phyloP scores from a whole-genome alignment of 2,888 invertebrate species.

The Prenolepis imparis region DNA sequence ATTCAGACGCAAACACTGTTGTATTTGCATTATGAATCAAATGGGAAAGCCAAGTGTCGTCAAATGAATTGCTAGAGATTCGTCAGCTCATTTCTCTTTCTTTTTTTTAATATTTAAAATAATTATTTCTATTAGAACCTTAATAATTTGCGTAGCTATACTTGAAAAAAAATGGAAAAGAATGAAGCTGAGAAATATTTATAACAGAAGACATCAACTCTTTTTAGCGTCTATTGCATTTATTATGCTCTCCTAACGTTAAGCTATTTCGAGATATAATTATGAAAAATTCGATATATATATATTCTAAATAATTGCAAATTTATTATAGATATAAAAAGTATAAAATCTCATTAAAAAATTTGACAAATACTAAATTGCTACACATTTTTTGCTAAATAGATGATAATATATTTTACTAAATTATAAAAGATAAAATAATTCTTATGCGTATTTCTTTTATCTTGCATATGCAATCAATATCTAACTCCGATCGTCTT shows the following conservation, averaged over 20 bases:
- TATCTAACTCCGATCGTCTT: background rate
- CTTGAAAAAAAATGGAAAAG: slow-evolving; percentile 8
- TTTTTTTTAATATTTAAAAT: slow-evolving; percentile 3
- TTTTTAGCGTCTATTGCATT: background rate
- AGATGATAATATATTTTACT: background rate
- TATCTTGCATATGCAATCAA: background rate
- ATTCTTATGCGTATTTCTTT: background rate
- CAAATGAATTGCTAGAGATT: slow-evolving; percentile 33
- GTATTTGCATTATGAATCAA: slow-evolving; percentile 81
- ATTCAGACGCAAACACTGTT: slow-evolving; percentile 56
- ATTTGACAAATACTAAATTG: background rate
- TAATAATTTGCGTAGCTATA: slow-evolving; percentile 12
- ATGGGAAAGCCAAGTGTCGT: slow-evolving; percentile 71
- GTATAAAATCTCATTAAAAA: background rate
- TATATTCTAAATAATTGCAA: background rate
- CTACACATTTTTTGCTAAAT: background rate
- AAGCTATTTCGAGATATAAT: slow-evolving; percentile 20
- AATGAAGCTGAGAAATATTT: slow-evolving; percentile 22
- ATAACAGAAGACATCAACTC: slow-evolving; percentile 28
- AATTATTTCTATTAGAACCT: background rate
- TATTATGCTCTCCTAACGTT: background rate
- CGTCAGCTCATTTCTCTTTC: background rate
- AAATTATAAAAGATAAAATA: background rate
- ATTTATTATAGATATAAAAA: background rate
- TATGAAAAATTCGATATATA: background rate